Evolutionary conservation across 2,888 invertebrate species (phyloP).

Genomic region (Chromoteleia sp.): DNA sequence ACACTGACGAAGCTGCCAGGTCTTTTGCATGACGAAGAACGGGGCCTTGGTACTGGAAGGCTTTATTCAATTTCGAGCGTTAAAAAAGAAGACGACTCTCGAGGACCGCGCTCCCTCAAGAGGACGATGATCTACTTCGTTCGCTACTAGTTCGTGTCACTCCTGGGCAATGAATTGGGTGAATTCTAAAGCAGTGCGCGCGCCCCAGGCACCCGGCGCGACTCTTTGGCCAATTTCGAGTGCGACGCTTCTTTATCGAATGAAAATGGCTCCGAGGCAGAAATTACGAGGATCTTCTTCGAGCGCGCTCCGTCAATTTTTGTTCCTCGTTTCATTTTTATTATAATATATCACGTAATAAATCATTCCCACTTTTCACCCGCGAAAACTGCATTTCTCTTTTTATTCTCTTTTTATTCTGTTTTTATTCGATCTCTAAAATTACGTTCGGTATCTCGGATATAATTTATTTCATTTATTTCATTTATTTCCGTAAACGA

Average conservation of each 20-base stretch:
- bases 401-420: conserved; percentile 36
- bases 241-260: conserved; percentile 65
- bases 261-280: conserved; percentile 50
- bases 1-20: conserved; percentile 34
- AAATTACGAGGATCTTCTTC: conserved; percentile 45
- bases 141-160: too few relatives aligned
- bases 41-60: conserved; percentile 21
- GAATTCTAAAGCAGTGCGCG: conserved; percentile 50
- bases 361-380: conserved; percentile 26
- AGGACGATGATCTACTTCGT: conserved; percentile 55
- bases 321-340: conserved; percentile 48
- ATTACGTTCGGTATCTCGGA: conserved; percentile 21
- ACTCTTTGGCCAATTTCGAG: conserved; percentile 63
- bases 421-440: conserved; percentile 22
- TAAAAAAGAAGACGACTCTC: conserved; percentile 40
- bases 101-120: conserved; percentile 31
- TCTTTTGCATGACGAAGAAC: conserved; percentile 28
- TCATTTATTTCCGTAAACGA: conserved; percentile 39
- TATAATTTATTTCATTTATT: conserved; percentile 48
- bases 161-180: conserved; percentile 57
- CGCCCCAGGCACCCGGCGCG: conserved; percentile 48
- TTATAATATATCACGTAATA: conserved; percentile 49
- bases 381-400: conserved; percentile 20
- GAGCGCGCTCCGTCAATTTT: conserved; percentile 40
- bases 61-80: conserved; percentile 57